Evolutionary conservation across 2,113 vertebrate genomes (phyloP).

Genomic region (Procavia capensis): DNA sequence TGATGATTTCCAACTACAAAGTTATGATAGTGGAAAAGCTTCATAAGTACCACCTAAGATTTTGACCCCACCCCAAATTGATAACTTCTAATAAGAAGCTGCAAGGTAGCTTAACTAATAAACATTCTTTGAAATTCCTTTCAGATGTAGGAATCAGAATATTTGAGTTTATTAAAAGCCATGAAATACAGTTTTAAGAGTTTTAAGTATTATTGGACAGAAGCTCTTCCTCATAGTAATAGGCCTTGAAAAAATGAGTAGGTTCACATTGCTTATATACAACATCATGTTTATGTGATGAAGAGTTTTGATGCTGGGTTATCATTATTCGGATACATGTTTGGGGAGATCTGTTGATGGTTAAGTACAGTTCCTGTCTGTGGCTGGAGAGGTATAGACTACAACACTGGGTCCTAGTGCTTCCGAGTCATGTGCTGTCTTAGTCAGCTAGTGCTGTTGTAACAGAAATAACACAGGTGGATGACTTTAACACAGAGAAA

Average conservation of each 20-base stretch:
- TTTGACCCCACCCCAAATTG: background rate
- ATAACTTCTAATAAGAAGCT: slow-evolving; percentile 26
- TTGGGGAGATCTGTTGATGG: background rate
- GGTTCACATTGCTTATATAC: background rate
- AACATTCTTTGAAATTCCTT: slow-evolving; percentile 40
- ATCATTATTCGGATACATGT: background rate
- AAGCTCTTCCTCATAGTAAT: background rate
- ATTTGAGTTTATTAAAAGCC: slow-evolving; percentile 6
- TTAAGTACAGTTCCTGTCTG: background rate
- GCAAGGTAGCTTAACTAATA: slow-evolving; percentile 8
- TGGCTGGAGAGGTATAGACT: background rate
- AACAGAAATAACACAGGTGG: no score
- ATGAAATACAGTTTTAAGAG: background rate
- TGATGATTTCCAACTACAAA: slow-evolving; percentile 22
- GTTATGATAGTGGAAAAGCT: background rate
- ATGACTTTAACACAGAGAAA: no score
- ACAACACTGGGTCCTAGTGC: background rate
- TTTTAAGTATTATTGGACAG: background rate
- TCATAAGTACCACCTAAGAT: background rate
- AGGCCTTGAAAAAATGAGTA: background rate
- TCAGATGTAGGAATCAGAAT: slow-evolving; percentile 19
- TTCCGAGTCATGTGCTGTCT: background rate
- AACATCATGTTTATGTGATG: background rate
- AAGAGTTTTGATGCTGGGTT: background rate
- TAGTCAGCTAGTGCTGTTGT: no score